Conservation (phyloP, 2,888 invertebrate species). For the Drosophila tanythrix region DNA sequence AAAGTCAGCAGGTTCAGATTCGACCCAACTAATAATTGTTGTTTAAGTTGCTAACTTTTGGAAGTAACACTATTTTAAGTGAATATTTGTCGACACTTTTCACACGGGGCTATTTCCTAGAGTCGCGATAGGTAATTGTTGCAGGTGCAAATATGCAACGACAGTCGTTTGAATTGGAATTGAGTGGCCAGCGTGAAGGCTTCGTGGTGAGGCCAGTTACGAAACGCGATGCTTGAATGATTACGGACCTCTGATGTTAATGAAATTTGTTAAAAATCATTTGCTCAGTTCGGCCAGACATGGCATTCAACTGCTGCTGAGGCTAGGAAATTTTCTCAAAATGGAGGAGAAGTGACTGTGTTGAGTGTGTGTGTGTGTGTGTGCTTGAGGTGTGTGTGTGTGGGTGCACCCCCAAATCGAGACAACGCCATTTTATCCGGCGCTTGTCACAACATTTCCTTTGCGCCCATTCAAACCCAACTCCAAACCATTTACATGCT, state of each 20-base stretch:
- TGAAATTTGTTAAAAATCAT: constrained; percentile 82
- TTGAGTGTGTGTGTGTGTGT: constrained; percentile 17
- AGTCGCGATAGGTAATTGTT: constrained; percentile 36
- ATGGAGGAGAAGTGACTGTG: constrained; percentile 65
- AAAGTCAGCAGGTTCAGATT: background rate
- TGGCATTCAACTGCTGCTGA: constrained; percentile 32
- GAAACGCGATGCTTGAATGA: constrained; percentile 84
- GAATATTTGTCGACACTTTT: constrained; percentile 21
- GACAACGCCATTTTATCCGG: constrained; percentile 69
- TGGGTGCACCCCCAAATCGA: constrained; percentile 34
- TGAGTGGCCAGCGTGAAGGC: constrained; percentile 50
- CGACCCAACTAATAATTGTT: background rate
- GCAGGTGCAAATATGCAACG: constrained; percentile 40
- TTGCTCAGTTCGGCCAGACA: constrained; percentile 58
- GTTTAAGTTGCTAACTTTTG: background rate
- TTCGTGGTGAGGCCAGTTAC: constrained; percentile 61
- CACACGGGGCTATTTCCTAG: constrained; percentile 15
- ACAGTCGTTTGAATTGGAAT: constrained; percentile 34
- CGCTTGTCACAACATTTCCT: constrained; percentile 42
- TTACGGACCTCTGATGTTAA: constrained; percentile 83
- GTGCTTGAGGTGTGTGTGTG: constrained; percentile 31
- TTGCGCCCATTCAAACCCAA: constrained; percentile 16
- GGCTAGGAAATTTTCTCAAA: constrained; percentile 77
- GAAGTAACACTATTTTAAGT: background rate
- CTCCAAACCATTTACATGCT: constrained; percentile 4